Evolutionary conservation across 2,797 vertebrate species (phyloP).

Genomic region (Pseudomugil gertrudae): DNA sequence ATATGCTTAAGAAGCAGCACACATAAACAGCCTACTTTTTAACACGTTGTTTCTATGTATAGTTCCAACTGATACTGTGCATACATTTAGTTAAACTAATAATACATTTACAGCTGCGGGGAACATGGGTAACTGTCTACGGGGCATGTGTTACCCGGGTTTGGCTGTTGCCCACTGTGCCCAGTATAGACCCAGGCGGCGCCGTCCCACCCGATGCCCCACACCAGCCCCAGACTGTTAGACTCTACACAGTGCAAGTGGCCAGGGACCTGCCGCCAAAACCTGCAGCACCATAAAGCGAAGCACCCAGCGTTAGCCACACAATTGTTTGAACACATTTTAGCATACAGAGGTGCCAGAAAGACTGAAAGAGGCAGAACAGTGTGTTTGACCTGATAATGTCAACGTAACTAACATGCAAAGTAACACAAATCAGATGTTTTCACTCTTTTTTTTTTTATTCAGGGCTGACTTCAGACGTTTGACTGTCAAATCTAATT

Average conservation of each 20-base stretch:
- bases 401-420: background rate
- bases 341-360: constrained; percentile 11
- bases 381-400: background rate
- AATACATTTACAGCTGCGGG: constrained; percentile 1
- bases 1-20: constrained; percentile 14
- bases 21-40: background rate
- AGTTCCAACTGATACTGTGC: background rate
- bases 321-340: constrained; percentile 16
- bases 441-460: background rate
- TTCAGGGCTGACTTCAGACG: background rate
- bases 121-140: constrained; percentile 15
- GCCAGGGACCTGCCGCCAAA: constrained; percentile 95
- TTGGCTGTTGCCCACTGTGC: constrained; percentile 82
- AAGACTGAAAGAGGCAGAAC: constrained; percentile 1
- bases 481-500: background rate
- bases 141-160: constrained; percentile 83
- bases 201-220: constrained; percentile 93
- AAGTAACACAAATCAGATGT: background rate
- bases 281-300: constrained; percentile 85
- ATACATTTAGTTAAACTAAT: background rate
- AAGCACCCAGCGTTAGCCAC: constrained; percentile 60
- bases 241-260: constrained; percentile 91
- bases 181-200: constrained; percentile 93
- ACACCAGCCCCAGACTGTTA: constrained; percentile 91
- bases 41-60: background rate